Percentiles rank a stretch among this genome's conserved stretches.
Evolutionary conservation across 2,113 vertebrate species (phyloP).

Genomic region (Sardina pilchardus): DNA sequence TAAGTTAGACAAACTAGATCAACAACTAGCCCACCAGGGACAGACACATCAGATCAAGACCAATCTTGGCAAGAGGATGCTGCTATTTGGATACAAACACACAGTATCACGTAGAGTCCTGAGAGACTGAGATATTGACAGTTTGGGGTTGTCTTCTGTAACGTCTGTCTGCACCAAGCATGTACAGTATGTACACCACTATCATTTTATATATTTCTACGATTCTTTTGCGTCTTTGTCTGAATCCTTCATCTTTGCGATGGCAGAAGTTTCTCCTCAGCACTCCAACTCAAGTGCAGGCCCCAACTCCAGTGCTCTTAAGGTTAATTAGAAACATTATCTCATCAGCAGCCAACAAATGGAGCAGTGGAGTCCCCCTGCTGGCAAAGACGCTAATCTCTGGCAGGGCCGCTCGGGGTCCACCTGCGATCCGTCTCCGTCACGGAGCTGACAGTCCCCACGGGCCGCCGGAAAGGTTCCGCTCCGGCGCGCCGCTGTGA

Average conservation of each 20-base stretch:
- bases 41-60: neutral
- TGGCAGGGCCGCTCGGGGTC: slow-evolving; percentile 69
- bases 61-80: neutral
- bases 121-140: neutral
- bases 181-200: neutral
- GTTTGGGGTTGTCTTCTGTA: neutral
- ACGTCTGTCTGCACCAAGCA: too few species aligned
- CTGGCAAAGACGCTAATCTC: slow-evolving; percentile 80
- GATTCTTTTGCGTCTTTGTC: neutral
- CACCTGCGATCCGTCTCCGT: slow-evolving; percentile 87
- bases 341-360: slow-evolving; percentile 78
- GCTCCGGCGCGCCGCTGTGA: slow-evolving; percentile 63
- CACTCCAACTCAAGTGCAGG: slow-evolving; percentile 52
- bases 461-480: slow-evolving; percentile 66
- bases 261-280: slow-evolving; percentile 24
- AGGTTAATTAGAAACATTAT: slow-evolving; percentile 98
- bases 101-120: neutral
- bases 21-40: neutral
- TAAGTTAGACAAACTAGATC: neutral
- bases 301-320: slow-evolving; percentile 71
- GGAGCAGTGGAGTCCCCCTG: slow-evolving; percentile 62
- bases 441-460: slow-evolving; percentile 71
- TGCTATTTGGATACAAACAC: neutral
- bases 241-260: neutral
- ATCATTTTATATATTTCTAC: neutral